Percentiles rank a stretch among this genome's conserved stretches.
These are phyloP conservation scores for Adoxophyes honmai DNA, from an alignment of 1,140 invertebrate genomes.

Conservation along the genomic window DNA sequence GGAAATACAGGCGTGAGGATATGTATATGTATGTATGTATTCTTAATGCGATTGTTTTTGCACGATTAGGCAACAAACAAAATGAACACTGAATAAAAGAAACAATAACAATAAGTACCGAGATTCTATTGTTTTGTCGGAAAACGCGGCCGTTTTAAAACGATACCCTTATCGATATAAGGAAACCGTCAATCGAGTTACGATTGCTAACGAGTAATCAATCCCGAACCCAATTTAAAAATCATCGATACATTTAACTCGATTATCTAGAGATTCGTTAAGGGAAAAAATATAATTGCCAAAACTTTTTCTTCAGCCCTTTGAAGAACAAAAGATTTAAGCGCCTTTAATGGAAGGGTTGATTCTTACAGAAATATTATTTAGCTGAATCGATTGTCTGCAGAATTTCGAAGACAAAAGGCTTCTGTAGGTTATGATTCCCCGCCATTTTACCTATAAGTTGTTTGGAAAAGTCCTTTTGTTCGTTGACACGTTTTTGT, in stretches of 20 bases:
- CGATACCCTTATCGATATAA: too few relatives aligned
- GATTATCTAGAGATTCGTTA: neutral
- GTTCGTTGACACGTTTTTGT: slow-evolving; percentile 4
- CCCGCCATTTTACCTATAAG: slow-evolving; percentile 10
- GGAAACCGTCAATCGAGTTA: neutral
- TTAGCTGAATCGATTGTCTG: slow-evolving; percentile 7
- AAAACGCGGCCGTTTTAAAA: too few relatives aligned
- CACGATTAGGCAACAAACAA: too few relatives aligned
- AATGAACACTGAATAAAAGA: too few relatives aligned
- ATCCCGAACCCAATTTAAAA: slow-evolving; percentile 11
- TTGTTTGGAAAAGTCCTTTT: slow-evolving; percentile 9
- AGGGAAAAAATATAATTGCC: neutral
- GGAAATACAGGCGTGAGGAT: too few relatives aligned
- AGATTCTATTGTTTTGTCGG: too few relatives aligned
- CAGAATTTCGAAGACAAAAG: slow-evolving; percentile 1
- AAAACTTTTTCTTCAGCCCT: neutral
- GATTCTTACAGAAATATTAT: slow-evolving; percentile 16
- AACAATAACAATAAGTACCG: too few relatives aligned
- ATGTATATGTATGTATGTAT: too few relatives aligned
- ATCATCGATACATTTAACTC: slow-evolving; percentile 13
- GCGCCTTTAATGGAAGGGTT: slow-evolving; percentile 3
- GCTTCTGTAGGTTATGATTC: slow-evolving; percentile 1
- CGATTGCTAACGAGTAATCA: slow-evolving; percentile 3
- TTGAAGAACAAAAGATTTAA: slow-evolving; percentile 5
- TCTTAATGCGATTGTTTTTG: too few relatives aligned